These are phyloP conservation scores for Amblyornis subalaris DNA, from an alignment of 2,113 vertebrate genomes.

Conservation along the genomic window DNA sequence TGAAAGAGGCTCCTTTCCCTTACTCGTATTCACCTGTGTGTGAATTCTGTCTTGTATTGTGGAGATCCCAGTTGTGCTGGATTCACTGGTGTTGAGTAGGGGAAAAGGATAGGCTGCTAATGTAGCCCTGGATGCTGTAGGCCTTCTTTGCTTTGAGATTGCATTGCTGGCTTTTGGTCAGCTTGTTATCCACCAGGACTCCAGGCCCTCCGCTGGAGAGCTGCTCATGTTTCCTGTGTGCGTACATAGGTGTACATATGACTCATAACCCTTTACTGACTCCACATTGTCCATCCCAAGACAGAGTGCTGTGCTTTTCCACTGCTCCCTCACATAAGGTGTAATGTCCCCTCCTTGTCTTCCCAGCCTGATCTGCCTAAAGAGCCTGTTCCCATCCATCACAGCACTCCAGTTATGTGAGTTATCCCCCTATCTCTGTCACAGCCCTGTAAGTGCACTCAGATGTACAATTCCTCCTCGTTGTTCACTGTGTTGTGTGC, in stretches of 20 bases:
- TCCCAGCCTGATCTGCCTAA: neutral
- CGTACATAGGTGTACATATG: neutral
- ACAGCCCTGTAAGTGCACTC: neutral
- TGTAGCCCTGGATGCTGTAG: neutral
- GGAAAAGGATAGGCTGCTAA: neutral
- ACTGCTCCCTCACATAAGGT: neutral
- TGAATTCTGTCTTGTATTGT: neutral
- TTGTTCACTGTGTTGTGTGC: neutral
- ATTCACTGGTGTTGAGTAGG: neutral
- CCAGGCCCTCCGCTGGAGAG: neutral
- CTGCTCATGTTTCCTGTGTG: neutral
- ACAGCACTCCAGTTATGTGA: neutral
- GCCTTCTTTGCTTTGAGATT: neutral
- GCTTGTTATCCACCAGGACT: neutral
- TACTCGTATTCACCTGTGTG: neutral
- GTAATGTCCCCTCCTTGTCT: neutral
- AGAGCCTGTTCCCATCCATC: neutral
- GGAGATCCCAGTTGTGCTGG: neutral
- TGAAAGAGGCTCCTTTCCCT: neutral
- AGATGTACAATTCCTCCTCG: neutral
- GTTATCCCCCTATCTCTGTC: neutral
- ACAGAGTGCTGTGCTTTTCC: neutral
- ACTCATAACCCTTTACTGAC: neutral
- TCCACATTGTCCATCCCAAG: neutral
- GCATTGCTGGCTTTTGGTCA: neutral